Percentiles rank a stretch among this genome's conserved stretches.
phyloP scores from a whole-genome alignment of 2,888 invertebrate genomes.

The Rotaria macrura region DNA sequence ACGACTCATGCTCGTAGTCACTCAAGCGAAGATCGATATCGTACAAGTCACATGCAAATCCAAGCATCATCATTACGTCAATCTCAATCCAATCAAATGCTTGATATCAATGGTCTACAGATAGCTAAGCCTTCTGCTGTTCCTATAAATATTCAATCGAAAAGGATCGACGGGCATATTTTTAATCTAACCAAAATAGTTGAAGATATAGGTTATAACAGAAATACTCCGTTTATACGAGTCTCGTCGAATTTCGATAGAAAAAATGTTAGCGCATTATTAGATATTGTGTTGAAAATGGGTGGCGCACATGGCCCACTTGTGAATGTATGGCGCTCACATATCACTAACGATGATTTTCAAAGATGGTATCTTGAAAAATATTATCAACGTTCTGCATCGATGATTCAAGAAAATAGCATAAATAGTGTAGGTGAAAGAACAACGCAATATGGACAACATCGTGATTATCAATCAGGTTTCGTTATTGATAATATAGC shows the following conservation, averaged over 20 bases:
- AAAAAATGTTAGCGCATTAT: background rate
- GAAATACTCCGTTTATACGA: background rate
- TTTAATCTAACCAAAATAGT: background rate
- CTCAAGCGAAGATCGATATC: background rate
- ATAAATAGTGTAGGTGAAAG: background rate
- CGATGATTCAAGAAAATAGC: background rate
- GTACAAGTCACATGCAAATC: background rate
- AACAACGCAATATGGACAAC: background rate
- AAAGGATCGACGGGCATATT: background rate
- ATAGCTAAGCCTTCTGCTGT: no score
- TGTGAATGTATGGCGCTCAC: background rate
- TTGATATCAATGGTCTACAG: background rate
- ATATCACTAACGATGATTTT: background rate
- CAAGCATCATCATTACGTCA: background rate
- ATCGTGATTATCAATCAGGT: background rate
- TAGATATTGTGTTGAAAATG: background rate
- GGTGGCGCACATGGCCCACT: background rate
- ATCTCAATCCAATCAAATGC: background rate
- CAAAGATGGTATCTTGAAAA: constrained; percentile 15
- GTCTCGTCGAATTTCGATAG: background rate
- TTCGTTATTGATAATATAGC: background rate
- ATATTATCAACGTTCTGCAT: constrained; percentile 6
- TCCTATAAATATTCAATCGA: background rate
- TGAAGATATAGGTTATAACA: background rate
- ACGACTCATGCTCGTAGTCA: background rate